Conservation (phyloP, 2,797 vertebrate genomes). For the Morus bassanus region DNA sequence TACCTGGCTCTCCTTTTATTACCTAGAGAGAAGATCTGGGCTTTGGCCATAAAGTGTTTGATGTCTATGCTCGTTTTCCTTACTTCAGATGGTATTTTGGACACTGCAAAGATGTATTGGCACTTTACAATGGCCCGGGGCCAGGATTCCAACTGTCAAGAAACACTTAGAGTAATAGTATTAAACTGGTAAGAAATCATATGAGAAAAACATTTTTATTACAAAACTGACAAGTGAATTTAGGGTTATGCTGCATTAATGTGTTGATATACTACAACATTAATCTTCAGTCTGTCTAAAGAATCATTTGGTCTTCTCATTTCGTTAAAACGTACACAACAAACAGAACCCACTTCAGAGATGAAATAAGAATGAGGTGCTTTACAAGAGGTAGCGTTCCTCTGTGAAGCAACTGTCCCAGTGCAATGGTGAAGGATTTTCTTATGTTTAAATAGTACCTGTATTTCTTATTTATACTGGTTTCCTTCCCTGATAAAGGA, state of each 20-base stretch:
- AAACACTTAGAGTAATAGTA: slow-evolving; percentile 46
- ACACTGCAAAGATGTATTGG: slow-evolving; percentile 52
- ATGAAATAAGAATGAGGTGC: background rate
- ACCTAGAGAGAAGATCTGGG: background rate
- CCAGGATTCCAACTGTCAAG: slow-evolving; percentile 56
- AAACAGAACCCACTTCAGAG: background rate
- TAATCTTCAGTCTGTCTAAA: slow-evolving; percentile 5
- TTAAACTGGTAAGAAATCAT: slow-evolving; percentile 48
- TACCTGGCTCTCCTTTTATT: slow-evolving; percentile 6
- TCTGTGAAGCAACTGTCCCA: background rate
- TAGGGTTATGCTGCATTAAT: slow-evolving; percentile 42
- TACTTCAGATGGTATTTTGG: slow-evolving; percentile 31
- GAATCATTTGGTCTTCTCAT: slow-evolving; percentile 67
- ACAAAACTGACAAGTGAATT: slow-evolving; percentile 22
- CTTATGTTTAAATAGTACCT: background rate
- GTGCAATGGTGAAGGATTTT: background rate
- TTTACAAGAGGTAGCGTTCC: background rate
- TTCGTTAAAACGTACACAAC: background rate
- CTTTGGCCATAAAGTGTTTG: slow-evolving; percentile 13
- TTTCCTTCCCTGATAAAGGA: background rate
- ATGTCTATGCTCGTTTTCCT: background rate
- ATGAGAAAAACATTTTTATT: slow-evolving; percentile 46
- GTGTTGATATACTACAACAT: background rate
- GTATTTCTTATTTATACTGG: background rate
- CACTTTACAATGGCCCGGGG: slow-evolving; percentile 38